A percentile compares a stretch with the other conserved stretches of the same genome.
phyloP scores from a whole-genome alignment of 2,113 vertebrate genomes.

The Catharus fuscescens region DNA sequence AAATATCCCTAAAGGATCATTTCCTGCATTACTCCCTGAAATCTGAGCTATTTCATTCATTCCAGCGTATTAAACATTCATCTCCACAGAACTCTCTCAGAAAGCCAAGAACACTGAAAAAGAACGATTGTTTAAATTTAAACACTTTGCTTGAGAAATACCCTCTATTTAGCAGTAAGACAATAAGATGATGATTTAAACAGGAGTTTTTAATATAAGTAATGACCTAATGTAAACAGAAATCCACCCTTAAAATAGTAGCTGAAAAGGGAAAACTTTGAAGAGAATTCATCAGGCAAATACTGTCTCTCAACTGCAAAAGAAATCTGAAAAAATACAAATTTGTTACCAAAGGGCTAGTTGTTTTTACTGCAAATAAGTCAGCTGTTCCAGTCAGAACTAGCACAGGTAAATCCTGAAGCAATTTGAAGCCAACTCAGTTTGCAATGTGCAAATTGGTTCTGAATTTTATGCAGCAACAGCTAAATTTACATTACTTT shows the following conservation, averaged over 20 bases:
- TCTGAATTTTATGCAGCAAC: background rate
- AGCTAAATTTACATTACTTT: background rate
- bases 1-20: background rate
- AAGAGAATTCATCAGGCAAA: background rate
- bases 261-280: background rate
- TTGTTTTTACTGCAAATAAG: background rate
- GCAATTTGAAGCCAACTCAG: background rate
- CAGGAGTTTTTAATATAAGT: background rate
- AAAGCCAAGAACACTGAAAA: background rate
- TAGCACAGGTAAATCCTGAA: background rate
- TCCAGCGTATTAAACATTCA: background rate
- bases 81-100: background rate
- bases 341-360: background rate
- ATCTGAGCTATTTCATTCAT: background rate
- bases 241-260: background rate
- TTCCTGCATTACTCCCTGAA: background rate
- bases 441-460: background rate
- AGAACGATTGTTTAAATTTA: rapidly evolving
- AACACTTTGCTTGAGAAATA: background rate
- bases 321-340: background rate
- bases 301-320: background rate
- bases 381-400: background rate
- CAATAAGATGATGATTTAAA: background rate
- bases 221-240: background rate
- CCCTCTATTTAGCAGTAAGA: background rate